A percentile compares a stretch with the other conserved stretches of the same genome.
phyloP scores from a whole-genome alignment of 2,888 invertebrate species.

The Chymomyza fuscimana region DNA sequence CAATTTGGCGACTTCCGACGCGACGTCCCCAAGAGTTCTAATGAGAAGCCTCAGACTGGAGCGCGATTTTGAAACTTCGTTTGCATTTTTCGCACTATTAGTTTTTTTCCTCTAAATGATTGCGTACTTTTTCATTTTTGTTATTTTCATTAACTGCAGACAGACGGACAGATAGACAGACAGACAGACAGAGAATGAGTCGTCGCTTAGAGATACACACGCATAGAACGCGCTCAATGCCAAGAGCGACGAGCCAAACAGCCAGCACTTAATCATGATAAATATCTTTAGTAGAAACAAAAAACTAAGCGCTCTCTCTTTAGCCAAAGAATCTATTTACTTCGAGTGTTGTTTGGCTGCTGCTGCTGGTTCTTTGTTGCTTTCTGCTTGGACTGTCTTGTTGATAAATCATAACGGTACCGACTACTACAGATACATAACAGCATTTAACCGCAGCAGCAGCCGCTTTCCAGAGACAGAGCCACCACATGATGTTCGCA shows the following conservation, averaged over 20 bases:
- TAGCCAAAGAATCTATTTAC: conserved; percentile 3
- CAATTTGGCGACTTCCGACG: not conserved
- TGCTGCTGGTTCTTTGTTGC: not conserved
- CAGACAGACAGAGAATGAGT: not conserved
- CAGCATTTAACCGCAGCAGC: conserved; percentile 5
- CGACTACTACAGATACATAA: conserved; percentile 2
- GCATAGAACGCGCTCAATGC: conserved; percentile 7
- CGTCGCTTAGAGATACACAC: conserved; percentile 4
- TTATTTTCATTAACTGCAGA: conserved; percentile 1
- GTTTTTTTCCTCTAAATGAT: not conserved
- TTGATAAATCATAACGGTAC: conserved; percentile 10
- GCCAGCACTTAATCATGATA: conserved; percentile 8
- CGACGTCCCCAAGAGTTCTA: not conserved
- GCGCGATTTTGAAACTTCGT: not conserved
- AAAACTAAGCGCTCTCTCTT: not conserved
- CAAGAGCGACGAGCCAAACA: conserved; percentile 1
- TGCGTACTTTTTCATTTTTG: not conserved
- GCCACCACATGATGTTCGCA: conserved; percentile 3
- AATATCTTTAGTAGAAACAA: conserved; percentile 4
- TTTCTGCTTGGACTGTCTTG: not conserved
- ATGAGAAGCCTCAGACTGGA: not conserved
- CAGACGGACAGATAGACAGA: not conserved
- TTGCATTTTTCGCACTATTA: not conserved
- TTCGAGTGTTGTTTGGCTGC: not conserved
- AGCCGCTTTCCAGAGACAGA: not conserved